A percentile compares a stretch with the other conserved stretches of the same genome.
These are phyloP conservation scores for Callocephalon fimbriatum DNA, from an alignment of 2,113 vertebrate genomes.

Conservation along the genomic window DNA sequence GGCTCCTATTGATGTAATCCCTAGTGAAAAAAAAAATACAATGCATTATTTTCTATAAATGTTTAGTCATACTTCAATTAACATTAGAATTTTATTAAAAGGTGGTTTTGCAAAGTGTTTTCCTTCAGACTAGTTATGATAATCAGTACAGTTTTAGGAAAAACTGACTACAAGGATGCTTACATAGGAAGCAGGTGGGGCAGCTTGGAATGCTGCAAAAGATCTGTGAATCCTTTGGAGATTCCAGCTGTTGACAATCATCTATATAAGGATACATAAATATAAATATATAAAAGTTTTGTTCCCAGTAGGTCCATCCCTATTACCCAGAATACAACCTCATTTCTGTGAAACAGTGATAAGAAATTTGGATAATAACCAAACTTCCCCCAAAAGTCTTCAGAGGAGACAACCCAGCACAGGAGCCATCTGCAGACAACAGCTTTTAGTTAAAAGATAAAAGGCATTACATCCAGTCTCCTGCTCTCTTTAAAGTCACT, in stretches of 20 bases:
- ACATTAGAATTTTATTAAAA: neutral
- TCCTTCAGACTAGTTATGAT: neutral
- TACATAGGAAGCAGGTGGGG: neutral
- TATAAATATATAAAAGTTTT: neutral
- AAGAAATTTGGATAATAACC: neutral
- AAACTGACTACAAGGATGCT: neutral
- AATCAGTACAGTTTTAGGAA: neutral
- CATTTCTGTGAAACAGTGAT: neutral
- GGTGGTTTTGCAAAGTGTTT: neutral
- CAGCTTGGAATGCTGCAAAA: neutral
- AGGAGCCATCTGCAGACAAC: neutral
- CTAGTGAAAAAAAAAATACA: neutral
- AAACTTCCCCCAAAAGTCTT: neutral
- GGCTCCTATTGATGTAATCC: neutral
- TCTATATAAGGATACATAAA: neutral
- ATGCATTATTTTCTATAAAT: neutral
- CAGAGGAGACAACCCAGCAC: neutral
- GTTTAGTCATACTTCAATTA: neutral
- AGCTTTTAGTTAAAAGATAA: neutral
- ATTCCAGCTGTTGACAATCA: neutral
- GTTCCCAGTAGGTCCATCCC: neutral
- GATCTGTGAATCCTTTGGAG: neutral
- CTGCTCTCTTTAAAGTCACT: neutral
- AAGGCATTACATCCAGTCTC: neutral
- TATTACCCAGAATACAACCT: neutral